These are phyloP conservation scores for Lepidonotus clava DNA, from an alignment of 2,888 invertebrate genomes.

Conservation along the genomic window DNA sequence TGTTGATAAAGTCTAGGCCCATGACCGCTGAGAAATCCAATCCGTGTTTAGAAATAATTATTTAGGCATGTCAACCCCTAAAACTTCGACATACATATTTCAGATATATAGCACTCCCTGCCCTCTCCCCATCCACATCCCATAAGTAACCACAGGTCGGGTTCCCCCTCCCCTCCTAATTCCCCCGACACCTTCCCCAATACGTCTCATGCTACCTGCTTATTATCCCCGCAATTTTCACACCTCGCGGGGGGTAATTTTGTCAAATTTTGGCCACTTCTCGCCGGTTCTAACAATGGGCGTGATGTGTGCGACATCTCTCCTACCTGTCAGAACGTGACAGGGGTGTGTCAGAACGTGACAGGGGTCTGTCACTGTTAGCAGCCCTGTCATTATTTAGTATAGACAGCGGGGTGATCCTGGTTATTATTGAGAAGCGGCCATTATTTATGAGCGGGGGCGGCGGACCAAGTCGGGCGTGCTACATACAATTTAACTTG, in stretches of 20 bases:
- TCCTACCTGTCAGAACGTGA: neutral
- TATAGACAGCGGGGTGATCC: neutral
- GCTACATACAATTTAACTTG: too few relatives aligned
- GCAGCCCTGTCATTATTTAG: slow-evolving; percentile 8
- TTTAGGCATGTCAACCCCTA: too few relatives aligned
- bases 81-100: too few relatives aligned
- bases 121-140: neutral
- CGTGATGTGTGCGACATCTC: neutral
- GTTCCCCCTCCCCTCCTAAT: neutral
- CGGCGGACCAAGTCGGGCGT: too few relatives aligned
- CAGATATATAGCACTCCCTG: neutral
- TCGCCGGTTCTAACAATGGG: neutral
- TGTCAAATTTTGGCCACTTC: neutral
- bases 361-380: neutral
- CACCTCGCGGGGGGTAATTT: neutral
- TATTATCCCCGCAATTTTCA: slow-evolving; percentile 8
- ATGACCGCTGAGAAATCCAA: too few relatives aligned
- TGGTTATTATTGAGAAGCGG: neutral
- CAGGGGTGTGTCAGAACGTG: neutral
- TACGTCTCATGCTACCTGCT: neutral
- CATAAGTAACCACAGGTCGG: neutral
- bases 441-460: neutral
- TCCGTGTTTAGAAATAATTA: too few relatives aligned
- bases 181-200: neutral
- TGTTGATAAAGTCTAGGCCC: too few relatives aligned